phyloP scores from a whole-genome alignment of 2,888 invertebrate species.

The Thymelicus lineola region DNA sequence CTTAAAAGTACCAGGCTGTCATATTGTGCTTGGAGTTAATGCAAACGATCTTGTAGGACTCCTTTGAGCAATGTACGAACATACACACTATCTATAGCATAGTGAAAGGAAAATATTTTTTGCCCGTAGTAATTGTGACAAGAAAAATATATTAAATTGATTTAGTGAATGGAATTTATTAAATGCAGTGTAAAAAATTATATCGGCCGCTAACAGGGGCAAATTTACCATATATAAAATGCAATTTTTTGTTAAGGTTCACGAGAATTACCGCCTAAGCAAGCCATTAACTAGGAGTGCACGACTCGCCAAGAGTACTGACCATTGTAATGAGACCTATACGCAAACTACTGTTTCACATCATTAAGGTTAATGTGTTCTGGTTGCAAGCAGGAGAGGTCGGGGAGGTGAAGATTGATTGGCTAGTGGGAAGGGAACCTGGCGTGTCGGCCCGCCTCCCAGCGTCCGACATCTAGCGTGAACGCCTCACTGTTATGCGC shows the following conservation, averaged over 20 bases:
- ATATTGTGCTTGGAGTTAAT: conserved; percentile 53
- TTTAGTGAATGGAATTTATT: background rate
- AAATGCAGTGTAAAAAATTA: background rate
- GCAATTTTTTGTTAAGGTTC: conserved; percentile 30
- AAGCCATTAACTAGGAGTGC: conserved; percentile 69
- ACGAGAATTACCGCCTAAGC: conserved; percentile 53
- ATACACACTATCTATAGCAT: background rate
- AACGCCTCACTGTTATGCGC: conserved; percentile 78
- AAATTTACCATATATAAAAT: background rate
- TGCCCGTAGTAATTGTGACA: too few relatives aligned
- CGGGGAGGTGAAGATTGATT: conserved; percentile 71
- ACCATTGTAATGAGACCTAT: conserved; percentile 61
- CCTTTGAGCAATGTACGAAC: background rate
- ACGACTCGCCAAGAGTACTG: conserved; percentile 58
- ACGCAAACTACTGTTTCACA: conserved; percentile 53
- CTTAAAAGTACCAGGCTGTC: conserved; percentile 69
- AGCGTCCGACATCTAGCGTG: conserved; percentile 67
- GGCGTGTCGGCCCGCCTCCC: conserved; percentile 77
- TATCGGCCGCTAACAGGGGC: background rate
- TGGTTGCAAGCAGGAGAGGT: conserved; percentile 53
- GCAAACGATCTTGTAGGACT: background rate
- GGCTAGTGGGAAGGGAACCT: conserved; percentile 77
- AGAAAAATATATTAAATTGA: background rate
- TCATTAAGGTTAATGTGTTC: conserved; percentile 53
- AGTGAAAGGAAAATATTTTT: conserved; percentile 4